These are phyloP conservation scores for Rhodophaea formosa DNA, from an alignment of 2,888 invertebrate species.

Conservation along the genomic window DNA sequence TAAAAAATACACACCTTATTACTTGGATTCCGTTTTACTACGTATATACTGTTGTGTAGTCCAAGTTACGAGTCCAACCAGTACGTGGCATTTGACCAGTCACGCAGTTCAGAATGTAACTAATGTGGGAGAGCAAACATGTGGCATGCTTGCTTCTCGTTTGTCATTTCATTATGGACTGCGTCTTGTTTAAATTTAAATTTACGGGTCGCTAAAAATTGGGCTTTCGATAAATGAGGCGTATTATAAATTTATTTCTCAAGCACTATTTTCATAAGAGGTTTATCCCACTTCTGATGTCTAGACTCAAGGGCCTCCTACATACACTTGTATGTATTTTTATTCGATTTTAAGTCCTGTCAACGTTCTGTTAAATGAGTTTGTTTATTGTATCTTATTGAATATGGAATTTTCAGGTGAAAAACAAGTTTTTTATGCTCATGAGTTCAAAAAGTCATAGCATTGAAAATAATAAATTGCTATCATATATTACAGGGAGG, in stretches of 20 bases:
- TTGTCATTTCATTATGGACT: slow-evolving; percentile 4
- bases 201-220: not conserved
- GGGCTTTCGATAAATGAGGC: not conserved
- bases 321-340: no score
- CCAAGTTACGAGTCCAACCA: not conserved
- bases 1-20: no score
- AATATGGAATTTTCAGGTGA: no score
- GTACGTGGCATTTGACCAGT: slow-evolving; percentile 59
- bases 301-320: not conserved
- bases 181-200: not conserved
- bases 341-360: no score
- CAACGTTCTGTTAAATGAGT: no score
- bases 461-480: slow-evolving; percentile 29
- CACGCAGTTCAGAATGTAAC: slow-evolving; percentile 55
- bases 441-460: no score
- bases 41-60: no score
- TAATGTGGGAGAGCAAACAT: slow-evolving; percentile 55
- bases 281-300: not conserved
- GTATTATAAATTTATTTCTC: not conserved
- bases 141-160: slow-evolving; percentile 28
- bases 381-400: no score
- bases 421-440: no score
- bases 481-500: slow-evolving; percentile 30
- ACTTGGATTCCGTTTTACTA: no score
- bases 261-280: not conserved